Conservation (phyloP, 2,888 invertebrate genomes). For the Eretmocerus hayati region DNA sequence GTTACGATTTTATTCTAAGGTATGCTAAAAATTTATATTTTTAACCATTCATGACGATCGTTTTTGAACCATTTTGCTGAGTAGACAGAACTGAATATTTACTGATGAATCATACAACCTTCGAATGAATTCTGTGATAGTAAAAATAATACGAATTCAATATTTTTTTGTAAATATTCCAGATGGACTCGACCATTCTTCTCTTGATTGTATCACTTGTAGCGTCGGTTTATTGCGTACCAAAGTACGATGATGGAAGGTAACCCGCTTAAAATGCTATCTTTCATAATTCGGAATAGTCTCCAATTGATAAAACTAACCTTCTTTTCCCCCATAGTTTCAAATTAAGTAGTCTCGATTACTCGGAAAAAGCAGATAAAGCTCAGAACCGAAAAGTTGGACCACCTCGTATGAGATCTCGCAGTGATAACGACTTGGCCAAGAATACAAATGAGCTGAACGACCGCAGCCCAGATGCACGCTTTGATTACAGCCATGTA, state of each 20-base stretch:
- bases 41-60: too few species aligned
- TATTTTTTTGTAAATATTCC: too few species aligned
- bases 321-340: slow-evolving; percentile 36
- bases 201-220: slow-evolving; percentile 21
- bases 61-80: too few species aligned
- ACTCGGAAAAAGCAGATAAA: slow-evolving; percentile 34
- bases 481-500: slow-evolving; percentile 45
- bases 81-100: too few species aligned
- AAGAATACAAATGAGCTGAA: slow-evolving; percentile 27
- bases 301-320: too few species aligned
- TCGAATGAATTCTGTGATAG: too few species aligned
- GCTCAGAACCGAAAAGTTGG: slow-evolving; percentile 38
- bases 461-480: slow-evolving; percentile 40
- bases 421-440: slow-evolving; percentile 25
- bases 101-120: too few species aligned
- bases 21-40: too few species aligned
- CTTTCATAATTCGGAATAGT: too few species aligned
- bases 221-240: slow-evolving; percentile 29
- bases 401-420: slow-evolving; percentile 30
- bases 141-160: too few species aligned
- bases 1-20: too few species aligned
- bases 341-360: slow-evolving; percentile 45
- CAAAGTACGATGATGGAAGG: slow-evolving; percentile 41
- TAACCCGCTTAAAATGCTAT: slow-evolving; percentile 28
- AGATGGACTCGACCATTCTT: too few species aligned